Conservation (phyloP, 1,140 invertebrate genomes). For the Probaryconus sp. region DNA sequence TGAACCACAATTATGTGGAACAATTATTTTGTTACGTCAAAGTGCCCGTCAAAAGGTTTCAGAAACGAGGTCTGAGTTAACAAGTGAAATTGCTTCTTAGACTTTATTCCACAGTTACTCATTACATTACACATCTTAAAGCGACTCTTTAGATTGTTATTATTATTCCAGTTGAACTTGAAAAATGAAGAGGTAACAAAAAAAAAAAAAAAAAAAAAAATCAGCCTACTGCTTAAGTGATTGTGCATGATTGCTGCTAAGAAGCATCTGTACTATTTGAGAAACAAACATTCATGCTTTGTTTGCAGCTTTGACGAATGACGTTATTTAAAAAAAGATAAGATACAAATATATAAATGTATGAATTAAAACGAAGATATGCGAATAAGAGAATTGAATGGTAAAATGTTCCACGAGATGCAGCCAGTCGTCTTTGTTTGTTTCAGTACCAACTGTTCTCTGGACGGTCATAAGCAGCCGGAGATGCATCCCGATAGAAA, state of each 20-base stretch:
- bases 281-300: constrained; percentile 58
- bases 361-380: constrained; percentile 58
- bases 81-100: constrained; percentile 42
- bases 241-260: constrained; percentile 59
- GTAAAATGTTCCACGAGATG: background rate
- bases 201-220: no score
- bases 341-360: constrained; percentile 11
- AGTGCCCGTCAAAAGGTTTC: no score
- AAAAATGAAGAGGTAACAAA: no score
- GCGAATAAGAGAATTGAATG: constrained; percentile 28
- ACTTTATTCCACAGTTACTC: constrained; percentile 44
- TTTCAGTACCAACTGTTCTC: constrained; percentile 86
- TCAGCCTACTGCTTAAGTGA: constrained; percentile 50
- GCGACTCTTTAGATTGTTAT: constrained; percentile 27
- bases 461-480: constrained; percentile 64
- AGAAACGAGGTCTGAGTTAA: constrained; percentile 31
- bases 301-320: constrained; percentile 44
- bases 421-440: constrained; percentile 57
- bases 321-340: constrained; percentile 5
- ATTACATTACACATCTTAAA: constrained; percentile 47
- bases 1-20: no score
- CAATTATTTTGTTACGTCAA: no score
- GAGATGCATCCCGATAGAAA: constrained; percentile 53
- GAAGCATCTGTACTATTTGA: constrained; percentile 44
- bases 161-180: no score